Evolutionary conservation across 2,113 vertebrate species (phyloP), one percentile per base, ranked within the genome.

Genomic region (Labrus mixtus): DNA sequence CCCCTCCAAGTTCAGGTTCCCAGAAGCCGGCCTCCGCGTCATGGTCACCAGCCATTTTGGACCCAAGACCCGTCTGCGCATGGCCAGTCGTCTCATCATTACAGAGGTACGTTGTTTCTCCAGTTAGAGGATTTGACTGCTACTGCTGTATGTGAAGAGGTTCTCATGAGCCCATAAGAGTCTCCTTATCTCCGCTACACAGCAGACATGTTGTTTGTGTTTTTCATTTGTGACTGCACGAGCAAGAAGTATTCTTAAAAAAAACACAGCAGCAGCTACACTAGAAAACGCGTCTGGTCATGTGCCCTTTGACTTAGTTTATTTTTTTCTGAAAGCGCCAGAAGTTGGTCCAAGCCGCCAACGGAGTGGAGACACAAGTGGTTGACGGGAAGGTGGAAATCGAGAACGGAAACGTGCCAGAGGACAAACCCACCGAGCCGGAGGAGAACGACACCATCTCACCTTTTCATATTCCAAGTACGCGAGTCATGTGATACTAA

Each of bases 41-140:
- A 99, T 99, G 97, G 96, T 99, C 85, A 99, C 97, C 19, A 97
- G 96, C 75, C 98, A 98, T 56, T 99, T 99, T 61, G 97, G 96
- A 72, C 97, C 97, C 58, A 96, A 97, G 87, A 99, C 97, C 29
- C 95, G 97, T 0, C 95, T 99, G 75, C 95, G 97, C 23, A 98
- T 99, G 97, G 97, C 97, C 55, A 99, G 97, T 86, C 93, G 97
- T 61, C 95, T 99, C 84, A 98, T 99, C 80, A 99, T 99, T 66
- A 99, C 97, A 0, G 97, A 99, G 96, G 97, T 99, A 85, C 19
- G 79, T 79, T 71, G 29, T 20, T 64, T 59, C 65, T n/a, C 25
- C 51, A 39, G 3, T 17, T 9, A 17, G 16, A 58, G 7, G 5
- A 37, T 70, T 43, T 20, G 57, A 16, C 63, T 53, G 17, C 56